A percentile compares a stretch with the other conserved stretches of the same genome.
Evolutionary conservation across 2,888 invertebrate genomes (phyloP).

Genomic region (Drosophila meridiana): DNA sequence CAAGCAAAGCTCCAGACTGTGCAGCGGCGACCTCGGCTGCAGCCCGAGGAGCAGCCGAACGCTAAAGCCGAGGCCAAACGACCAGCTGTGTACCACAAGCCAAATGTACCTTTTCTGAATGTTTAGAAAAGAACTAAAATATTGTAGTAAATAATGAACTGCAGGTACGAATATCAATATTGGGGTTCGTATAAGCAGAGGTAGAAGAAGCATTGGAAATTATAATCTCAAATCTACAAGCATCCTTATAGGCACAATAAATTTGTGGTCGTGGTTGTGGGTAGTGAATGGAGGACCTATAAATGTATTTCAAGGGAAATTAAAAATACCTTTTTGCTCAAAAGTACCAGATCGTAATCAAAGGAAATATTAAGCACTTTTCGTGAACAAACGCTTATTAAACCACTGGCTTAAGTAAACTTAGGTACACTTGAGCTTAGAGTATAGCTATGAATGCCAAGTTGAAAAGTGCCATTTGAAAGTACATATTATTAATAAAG

Average conservation of each 20-base stretch:
- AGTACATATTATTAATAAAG: too few relatives aligned
- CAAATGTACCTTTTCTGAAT: background rate
- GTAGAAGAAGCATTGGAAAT: too few relatives aligned
- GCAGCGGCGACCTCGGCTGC: slow-evolving; percentile 12
- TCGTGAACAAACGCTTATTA: background rate
- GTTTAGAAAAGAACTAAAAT: background rate
- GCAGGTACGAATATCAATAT: background rate
- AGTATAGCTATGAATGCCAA: background rate
- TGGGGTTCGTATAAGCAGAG: background rate
- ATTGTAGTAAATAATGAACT: background rate
- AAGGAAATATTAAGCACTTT: too few relatives aligned
- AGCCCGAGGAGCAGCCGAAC: slow-evolving; percentile 44
- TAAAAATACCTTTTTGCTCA: background rate
- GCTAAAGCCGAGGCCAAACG: slow-evolving; percentile 17
- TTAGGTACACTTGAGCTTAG: background rate
- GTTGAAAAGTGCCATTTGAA: background rate
- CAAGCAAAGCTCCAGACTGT: slow-evolving; percentile 65
- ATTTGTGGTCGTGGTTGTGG: background rate
- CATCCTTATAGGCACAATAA: background rate
- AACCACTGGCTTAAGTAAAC: too few relatives aligned
- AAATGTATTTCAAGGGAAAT: background rate
- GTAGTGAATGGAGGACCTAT: background rate
- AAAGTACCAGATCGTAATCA: background rate
- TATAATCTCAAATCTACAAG: background rate
- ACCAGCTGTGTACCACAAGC: background rate